Percentiles rank a stretch among this genome's conserved stretches.
Evolutionary conservation across 2,113 vertebrate species (phyloP).

Genomic region (Nesoenas mayeri): DNA sequence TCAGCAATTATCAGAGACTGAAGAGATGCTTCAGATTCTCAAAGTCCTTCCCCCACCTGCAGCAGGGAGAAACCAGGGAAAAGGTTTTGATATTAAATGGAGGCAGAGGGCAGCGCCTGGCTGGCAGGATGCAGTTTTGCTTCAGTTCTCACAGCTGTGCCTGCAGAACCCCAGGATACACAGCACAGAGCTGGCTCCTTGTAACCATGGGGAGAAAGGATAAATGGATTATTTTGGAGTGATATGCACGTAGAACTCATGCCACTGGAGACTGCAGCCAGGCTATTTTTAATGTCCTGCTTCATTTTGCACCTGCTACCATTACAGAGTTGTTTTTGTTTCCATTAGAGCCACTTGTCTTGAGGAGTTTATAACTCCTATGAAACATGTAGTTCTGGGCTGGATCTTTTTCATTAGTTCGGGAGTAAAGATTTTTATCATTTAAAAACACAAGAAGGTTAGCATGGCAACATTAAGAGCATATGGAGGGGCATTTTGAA

Average conservation of each 20-base stretch:
- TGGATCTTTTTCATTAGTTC: neutral
- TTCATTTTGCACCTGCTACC: conserved; percentile 68
- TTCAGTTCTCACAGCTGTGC: neutral
- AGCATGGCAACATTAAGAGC: neutral
- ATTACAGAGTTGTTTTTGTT: conserved; percentile 56
- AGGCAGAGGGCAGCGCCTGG: neutral
- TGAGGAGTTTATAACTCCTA: conserved; percentile 29
- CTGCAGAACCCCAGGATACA: neutral
- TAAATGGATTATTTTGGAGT: conserved; percentile 56
- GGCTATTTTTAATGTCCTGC: conserved; percentile 64
- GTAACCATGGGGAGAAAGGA: conserved; percentile 9
- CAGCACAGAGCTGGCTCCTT: neutral
- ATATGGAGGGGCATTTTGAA: neutral
- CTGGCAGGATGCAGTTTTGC: neutral
- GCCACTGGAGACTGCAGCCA: conserved; percentile 33
- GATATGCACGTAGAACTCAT: neutral
- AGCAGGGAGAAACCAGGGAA: neutral
- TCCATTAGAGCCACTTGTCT: conserved; percentile 49
- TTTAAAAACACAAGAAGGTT: neutral
- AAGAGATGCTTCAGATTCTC: neutral
- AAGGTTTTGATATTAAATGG: neutral
- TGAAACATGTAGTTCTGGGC: neutral
- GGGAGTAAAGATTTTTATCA: neutral
- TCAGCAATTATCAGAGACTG: neutral
- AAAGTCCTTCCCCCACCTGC: neutral